These are phyloP conservation scores for Pogonocichla stellata DNA, from an alignment of 2,113 vertebrate species.

Conservation along the genomic window DNA sequence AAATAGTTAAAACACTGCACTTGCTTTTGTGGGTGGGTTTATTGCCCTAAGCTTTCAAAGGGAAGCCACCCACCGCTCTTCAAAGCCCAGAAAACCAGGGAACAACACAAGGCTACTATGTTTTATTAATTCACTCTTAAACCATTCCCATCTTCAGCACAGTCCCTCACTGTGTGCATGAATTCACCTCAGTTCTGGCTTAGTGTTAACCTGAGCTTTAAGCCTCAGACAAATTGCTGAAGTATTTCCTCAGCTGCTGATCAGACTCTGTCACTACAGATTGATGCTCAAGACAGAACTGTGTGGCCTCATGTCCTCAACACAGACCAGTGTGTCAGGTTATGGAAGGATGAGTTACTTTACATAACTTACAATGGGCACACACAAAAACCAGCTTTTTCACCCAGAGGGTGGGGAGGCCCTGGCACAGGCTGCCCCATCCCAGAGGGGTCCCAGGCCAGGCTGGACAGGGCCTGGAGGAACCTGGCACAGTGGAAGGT, in stretches of 20 bases:
- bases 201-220: not conserved
- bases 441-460: not conserved
- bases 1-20: not conserved
- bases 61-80: not conserved
- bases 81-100: not conserved
- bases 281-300: not conserved
- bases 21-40: not conserved
- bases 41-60: not conserved
- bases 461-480: accelerated
- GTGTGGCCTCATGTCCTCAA: accelerated
- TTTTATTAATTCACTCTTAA: not conserved
- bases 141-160: not conserved
- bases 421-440: not conserved
- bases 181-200: not conserved
- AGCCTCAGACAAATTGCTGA: not conserved
- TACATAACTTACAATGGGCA: accelerated
- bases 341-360: not conserved
- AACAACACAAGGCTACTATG: not conserved
- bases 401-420: accelerated
- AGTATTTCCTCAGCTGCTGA: not conserved
- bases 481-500: accelerated
- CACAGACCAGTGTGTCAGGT: accelerated
- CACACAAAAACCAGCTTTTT: not conserved
- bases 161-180: accelerated
- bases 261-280: not conserved